Evolutionary conservation across 2,888 invertebrate species (phyloP).

Genomic region (Plebejus melissa): DNA sequence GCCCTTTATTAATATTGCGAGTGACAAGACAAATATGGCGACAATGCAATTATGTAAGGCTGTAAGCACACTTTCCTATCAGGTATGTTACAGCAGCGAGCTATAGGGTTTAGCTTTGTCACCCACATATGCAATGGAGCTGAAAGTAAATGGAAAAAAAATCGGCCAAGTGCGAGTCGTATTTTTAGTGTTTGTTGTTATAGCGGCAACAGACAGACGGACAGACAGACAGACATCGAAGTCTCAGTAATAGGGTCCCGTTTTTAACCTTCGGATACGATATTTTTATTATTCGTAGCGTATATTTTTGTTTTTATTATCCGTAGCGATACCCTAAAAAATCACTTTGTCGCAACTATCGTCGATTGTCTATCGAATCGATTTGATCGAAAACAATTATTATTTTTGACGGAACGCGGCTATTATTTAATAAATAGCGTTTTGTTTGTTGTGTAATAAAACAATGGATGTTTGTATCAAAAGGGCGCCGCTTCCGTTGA

Average conservation of each 20-base stretch:
- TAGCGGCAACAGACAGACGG: no score
- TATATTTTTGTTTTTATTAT: no score
- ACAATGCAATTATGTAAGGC: slow-evolving; percentile 10
- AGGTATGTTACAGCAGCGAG: background rate
- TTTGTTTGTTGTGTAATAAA: slow-evolving; percentile 37
- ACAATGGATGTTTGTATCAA: slow-evolving; percentile 61
- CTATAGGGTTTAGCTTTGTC: background rate
- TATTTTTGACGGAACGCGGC: slow-evolving; percentile 1
- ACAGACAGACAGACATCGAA: no score
- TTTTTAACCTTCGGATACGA: no score
- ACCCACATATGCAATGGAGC: background rate
- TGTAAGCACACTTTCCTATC: background rate
- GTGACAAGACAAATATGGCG: slow-evolving; percentile 4
- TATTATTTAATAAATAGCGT: slow-evolving; percentile 24
- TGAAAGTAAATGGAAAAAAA: background rate
- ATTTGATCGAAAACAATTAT: background rate
- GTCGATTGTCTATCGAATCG: background rate
- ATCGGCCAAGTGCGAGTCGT: no score
- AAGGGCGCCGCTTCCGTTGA: slow-evolving; percentile 59
- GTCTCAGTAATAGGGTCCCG: no score
- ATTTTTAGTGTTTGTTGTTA: no score
- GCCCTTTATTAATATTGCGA: slow-evolving; percentile 11
- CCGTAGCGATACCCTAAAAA: background rate
- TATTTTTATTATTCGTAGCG: no score
- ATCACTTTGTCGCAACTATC: background rate